Evolutionary conservation across 2,113 vertebrate genomes (phyloP).

Genomic region (Malaclemys terrapin): DNA sequence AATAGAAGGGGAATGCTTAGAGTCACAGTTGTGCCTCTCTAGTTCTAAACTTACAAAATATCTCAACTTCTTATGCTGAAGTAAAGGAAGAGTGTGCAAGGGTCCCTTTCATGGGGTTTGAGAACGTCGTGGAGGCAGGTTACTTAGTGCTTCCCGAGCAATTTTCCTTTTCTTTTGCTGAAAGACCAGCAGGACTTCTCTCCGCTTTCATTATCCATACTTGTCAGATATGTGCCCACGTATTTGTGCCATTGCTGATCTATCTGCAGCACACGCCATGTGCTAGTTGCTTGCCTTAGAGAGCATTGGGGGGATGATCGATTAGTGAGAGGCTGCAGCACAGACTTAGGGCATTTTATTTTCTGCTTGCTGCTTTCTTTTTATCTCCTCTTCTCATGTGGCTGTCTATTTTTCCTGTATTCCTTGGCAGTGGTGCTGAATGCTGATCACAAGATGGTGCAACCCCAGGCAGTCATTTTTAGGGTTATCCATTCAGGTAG

Average conservation of each 20-base stretch:
- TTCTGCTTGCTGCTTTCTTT: conserved; percentile 76
- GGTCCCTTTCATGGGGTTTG: neutral
- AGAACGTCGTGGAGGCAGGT: neutral
- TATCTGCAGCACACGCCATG: neutral
- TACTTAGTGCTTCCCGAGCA: neutral
- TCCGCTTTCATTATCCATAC: neutral
- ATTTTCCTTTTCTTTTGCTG: neutral
- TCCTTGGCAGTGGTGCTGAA: conserved; percentile 66
- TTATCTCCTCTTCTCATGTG: conserved; percentile 77
- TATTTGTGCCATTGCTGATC: neutral
- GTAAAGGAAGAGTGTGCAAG: neutral
- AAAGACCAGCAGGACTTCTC: neutral
- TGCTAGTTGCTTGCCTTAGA: neutral
- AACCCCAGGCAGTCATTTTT: conserved; percentile 32
- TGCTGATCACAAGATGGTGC: conserved; percentile 76
- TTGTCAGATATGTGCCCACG: neutral
- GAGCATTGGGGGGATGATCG: conserved; percentile 40
- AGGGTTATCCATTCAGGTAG: conserved; percentile 39
- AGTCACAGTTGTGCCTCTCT: conserved; percentile 20
- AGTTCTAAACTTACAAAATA: neutral
- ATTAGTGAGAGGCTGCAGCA: conserved; percentile 72
- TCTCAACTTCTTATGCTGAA: neutral
- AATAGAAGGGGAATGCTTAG: conserved; percentile 51
- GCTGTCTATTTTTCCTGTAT: conserved; percentile 66
- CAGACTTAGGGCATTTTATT: conserved; percentile 81